Percentiles rank a stretch among this genome's conserved stretches.
These are phyloP conservation scores for Forficula auricularia DNA, from an alignment of 1,140 invertebrate genomes.

Conservation along the genomic window DNA sequence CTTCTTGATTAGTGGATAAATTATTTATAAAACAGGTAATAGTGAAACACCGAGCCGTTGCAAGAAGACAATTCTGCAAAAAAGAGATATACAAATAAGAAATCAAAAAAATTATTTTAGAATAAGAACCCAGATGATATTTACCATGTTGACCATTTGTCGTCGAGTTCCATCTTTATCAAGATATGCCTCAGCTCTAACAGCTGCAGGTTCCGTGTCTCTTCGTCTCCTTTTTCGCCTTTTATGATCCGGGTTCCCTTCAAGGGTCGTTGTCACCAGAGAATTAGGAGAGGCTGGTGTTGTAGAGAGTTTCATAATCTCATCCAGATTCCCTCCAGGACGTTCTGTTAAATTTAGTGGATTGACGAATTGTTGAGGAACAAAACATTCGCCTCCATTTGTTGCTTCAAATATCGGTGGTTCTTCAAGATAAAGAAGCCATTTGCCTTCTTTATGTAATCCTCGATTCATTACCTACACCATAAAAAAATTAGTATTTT, in stretches of 20 bases:
- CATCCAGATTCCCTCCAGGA: constrained; percentile 14
- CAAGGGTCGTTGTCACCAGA: constrained; percentile 6
- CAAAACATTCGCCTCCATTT: constrained; percentile 40
- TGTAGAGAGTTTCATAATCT: constrained; percentile 15
- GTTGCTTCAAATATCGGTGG: constrained; percentile 46
- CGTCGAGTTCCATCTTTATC: constrained; percentile 49
- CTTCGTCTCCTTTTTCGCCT: constrained; percentile 26
- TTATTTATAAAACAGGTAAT: constrained; percentile 65
- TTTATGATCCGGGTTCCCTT: not conserved
- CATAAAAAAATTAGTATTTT: no score
- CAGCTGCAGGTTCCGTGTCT: constrained; percentile 51
- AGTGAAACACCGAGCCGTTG: constrained; percentile 69
- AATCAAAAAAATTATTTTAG: no score
- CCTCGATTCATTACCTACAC: no score
- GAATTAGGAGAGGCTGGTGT: constrained; percentile 23
- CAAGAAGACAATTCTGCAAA: constrained; percentile 55
- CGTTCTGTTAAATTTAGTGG: constrained; percentile 42
- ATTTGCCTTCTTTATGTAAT: constrained; percentile 47
- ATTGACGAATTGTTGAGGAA: constrained; percentile 40
- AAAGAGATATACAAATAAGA: no score
- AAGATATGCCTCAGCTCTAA: constrained; percentile 48
- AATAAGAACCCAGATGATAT: not conserved
- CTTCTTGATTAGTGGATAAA: constrained; percentile 50
- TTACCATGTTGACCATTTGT: constrained; percentile 60
- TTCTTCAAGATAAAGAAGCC: constrained; percentile 76